Base-by-base conservation (phyloP, 2,888 invertebrate species). In the Erebia aethiops region DNA sequence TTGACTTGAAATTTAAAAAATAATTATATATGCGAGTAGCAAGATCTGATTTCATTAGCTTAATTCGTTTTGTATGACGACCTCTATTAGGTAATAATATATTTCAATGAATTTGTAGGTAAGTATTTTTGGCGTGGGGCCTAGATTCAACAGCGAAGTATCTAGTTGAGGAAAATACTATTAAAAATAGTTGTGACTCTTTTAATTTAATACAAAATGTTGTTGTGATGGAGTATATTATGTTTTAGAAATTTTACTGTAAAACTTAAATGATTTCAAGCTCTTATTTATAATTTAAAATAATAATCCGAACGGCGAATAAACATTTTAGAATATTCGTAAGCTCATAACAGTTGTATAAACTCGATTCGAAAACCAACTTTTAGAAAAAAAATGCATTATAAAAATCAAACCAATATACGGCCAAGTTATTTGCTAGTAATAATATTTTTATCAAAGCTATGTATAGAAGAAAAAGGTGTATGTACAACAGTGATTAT, bases 201-300 rank as follows among this genome's bases (percentile, higher is more conserved):
- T 52, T 52, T 49, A 13, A 14, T 49, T 3, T 49, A 5, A 49
- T 49, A 14, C 11, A 49, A 46, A 11, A 46, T 46, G 10, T 46
- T 46, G 1, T 46, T 46, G 11, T 46, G 46, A 0, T 46, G 7
- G 46, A 13, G 46, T 46, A 13, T 46, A 11, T 4, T 46, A 4
- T 46, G 13, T 46, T 18, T 16, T n/a, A 16, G n/a, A n/a, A n/a
- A 51, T 7, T 52, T 7, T 52, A 52, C 16, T 51, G 52, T 52
- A 52, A 52, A 54, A 16, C 10, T 16, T 54, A 54, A 54, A 54
- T 10, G 18, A 54, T 54, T 54, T 54, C 16, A 54, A 54, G 54
- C 54, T 54, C 54, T 54, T 18, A 3, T 54, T 54, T 54, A 54
- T 51, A 51, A 51, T 51, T 51, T 51, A 18, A 54, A 54, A 51